Base-by-base conservation (phyloP, 2,113 vertebrate genomes). In the Lamprotornis superbus region DNA sequence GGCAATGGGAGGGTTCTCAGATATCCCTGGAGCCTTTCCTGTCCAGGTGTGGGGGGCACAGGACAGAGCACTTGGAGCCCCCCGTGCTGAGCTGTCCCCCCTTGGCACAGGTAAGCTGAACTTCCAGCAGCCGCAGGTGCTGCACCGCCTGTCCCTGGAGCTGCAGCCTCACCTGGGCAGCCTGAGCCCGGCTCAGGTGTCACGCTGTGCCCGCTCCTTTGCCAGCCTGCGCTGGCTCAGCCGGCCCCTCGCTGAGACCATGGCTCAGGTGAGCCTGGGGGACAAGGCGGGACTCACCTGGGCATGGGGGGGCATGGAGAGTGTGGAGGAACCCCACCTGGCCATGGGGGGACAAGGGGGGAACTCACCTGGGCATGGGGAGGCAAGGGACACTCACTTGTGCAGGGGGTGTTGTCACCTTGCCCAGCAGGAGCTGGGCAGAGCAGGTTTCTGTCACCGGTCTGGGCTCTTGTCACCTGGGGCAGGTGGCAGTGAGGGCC, bases 141-240 rank as follows among this genome's bases (percentile, higher is more conserved):
- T 89, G 87, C 87, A 89, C 77, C 61, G 87, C 46, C 69, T 89
- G 87, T 5, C 77, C 12, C 52, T n/a, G 68, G 87, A 89, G 68
- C 87, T 89, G 87, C 87, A 74, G 77, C 87, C 87, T 0, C 87
- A 74, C 15, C 4, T 89, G 87, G 60, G 77, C 60, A 15, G 60
- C 37, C 68, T 89, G 23, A 81, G 68, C 69, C 68, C 86, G 5
- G 44, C 60, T 0, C 86, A 81, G 86, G 60, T 89, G 86, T 11
- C 3, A 6, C 86, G 86, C 77, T 89, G 86, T 2, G 86, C 86
- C 52, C 86, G 86, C 52, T 89, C 77, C 86, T 44, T 89, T 4
- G 77, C 60, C 46, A 42, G 68, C 86, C 86, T 89, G 86, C 77
- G 86, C 77, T 89, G 86, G 86, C 86, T 89, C 86, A 81, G 60